Conservation (phyloP, 2,888 invertebrate genomes). For the Agrotis segetum region DNA sequence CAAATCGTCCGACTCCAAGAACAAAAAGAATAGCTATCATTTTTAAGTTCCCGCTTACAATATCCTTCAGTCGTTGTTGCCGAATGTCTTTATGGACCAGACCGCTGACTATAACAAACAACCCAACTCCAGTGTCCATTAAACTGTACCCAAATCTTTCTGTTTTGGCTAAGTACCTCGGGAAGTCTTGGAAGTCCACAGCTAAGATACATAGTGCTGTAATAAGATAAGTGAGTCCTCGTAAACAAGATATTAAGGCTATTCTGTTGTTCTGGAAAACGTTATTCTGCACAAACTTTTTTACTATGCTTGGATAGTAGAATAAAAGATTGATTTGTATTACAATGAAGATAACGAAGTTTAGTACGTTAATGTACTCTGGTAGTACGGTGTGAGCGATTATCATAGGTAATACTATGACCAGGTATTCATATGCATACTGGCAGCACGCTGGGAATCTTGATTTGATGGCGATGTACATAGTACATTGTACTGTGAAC, state of each 20-base stretch:
- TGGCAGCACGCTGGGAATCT: conserved; percentile 62
- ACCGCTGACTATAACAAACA: conserved; percentile 96
- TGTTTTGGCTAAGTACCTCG: conserved; percentile 96
- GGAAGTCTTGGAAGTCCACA: conserved; percentile 97
- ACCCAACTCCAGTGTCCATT: conserved; percentile 99
- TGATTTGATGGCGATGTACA: conserved; percentile 72
- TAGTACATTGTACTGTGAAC: conserved; percentile 81
- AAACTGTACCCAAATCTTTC: conserved; percentile 96
- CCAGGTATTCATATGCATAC: conserved; percentile 89
- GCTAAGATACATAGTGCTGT: conserved; percentile 97
- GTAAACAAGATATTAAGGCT: conserved; percentile 92
- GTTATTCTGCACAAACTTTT: conserved; percentile 66
- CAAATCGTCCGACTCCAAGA: conserved; percentile 92
- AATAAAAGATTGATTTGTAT: conserved; percentile 67
- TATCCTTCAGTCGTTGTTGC: conserved; percentile 71
- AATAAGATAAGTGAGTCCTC: conserved; percentile 93
- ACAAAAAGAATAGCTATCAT: conserved; percentile 82
- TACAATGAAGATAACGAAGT: conserved; percentile 72
- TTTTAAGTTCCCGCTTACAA: conserved; percentile 81
- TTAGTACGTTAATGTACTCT: conserved; percentile 77
- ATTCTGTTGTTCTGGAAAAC: conserved; percentile 69
- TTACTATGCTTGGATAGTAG: conserved; percentile 48
- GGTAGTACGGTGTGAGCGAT: conserved; percentile 90
- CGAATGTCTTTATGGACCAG: conserved; percentile 91
- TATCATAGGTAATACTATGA: conserved; percentile 90